Evolutionary conservation across 2,888 invertebrate species (phyloP).

Genomic region (Syrista parreyssii): DNA sequence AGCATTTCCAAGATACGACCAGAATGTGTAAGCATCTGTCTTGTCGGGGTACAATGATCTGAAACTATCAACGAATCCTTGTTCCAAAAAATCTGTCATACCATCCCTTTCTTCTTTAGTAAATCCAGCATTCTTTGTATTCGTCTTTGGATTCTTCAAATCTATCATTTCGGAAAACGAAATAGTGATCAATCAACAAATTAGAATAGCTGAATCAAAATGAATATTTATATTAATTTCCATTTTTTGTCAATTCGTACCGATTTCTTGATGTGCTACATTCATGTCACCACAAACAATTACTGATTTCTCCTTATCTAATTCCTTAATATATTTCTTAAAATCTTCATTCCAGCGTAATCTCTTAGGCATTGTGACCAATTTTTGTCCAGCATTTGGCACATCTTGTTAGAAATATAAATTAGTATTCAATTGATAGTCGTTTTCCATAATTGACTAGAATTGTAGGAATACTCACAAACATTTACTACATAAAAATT

Average conservation of each 20-base stretch:
- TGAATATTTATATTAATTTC: background rate
- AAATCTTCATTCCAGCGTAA: conserved; percentile 92
- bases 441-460: background rate
- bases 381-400: conserved; percentile 91
- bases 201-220: background rate
- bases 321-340: conserved; percentile 77
- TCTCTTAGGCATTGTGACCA: conserved; percentile 88
- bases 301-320: conserved; percentile 92
- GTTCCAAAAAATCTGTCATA: conserved; percentile 83
- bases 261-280: conserved; percentile 95
- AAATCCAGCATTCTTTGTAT: conserved; percentile 94
- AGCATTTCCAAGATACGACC: conserved; percentile 92
- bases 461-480: conserved; percentile 69
- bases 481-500: conserved; percentile 89
- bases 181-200: conserved; percentile 1
- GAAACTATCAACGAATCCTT: conserved; percentile 90
- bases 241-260: conserved; percentile 64
- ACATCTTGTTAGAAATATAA: conserved; percentile 73
- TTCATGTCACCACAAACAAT: conserved; percentile 98
- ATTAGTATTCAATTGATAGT: background rate
- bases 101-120: conserved; percentile 94
- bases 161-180: conserved; percentile 69
- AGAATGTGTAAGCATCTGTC: conserved; percentile 89
- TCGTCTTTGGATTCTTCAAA: conserved; percentile 92
- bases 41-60: conserved; percentile 87